Evolutionary conservation across 2,113 vertebrate species (phyloP).

Genomic region (Channa argus): DNA sequence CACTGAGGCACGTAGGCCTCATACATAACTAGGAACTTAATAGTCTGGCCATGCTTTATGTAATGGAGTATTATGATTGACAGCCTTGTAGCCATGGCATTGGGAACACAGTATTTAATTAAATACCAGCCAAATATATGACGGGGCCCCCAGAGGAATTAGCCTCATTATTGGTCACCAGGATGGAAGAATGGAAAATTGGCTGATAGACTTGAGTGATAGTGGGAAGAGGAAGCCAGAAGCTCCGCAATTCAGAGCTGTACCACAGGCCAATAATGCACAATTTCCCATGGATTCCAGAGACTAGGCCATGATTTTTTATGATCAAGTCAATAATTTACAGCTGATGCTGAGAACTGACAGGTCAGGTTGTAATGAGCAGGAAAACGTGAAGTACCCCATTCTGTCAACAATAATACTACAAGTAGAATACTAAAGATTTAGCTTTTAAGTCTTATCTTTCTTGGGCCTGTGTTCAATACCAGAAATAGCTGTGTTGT

Average conservation of each 20-base stretch:
- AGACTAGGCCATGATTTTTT: constrained; percentile 12
- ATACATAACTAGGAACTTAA: constrained; percentile 15
- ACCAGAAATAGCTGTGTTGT: constrained; percentile 4
- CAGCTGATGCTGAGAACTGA: neutral
- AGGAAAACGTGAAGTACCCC: constrained; percentile 6
- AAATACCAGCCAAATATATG: constrained; percentile 30
- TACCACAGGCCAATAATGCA: neutral
- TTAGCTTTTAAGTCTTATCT: neutral
- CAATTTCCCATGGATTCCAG: neutral
- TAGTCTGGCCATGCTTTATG: constrained; percentile 33
- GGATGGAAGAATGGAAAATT: constrained; percentile 3
- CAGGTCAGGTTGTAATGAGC: constrained; percentile 9
- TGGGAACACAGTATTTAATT: constrained; percentile 48
- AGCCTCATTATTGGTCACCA: constrained; percentile 20
- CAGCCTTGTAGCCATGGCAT: constrained; percentile 35
- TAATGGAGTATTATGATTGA: constrained; percentile 28
- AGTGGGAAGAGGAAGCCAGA: neutral
- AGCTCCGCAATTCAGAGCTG: neutral
- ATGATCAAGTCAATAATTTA: constrained; percentile 24
- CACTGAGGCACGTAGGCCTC: neutral
- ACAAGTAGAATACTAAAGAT: too few species aligned
- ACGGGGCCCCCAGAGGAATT: constrained; percentile 25
- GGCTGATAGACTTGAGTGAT: constrained; percentile 25
- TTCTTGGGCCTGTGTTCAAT: constrained; percentile 5
- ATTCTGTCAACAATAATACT: neutral